Base-by-base conservation (phyloP, 1,140 invertebrate genomes). In the Drosophila teissieri region DNA sequence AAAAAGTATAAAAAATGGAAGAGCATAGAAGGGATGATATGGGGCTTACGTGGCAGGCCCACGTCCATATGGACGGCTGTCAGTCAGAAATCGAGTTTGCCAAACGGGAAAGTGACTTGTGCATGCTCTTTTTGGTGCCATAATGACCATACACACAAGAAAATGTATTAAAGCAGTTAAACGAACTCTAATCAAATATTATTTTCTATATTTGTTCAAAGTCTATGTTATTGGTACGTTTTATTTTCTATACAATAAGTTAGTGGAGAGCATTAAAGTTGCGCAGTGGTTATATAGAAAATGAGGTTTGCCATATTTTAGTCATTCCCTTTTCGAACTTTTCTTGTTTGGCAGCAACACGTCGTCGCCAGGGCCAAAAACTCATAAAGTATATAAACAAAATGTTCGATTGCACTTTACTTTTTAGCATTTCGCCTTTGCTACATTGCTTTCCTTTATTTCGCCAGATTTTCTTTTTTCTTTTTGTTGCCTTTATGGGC, bases 381-480 rank as follows among this genome's bases (percentile, higher is more conserved):
- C 77, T 85, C 82, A 80, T 85, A 80, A 85, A 85, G 73, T 84
- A 80, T 78, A 85, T 86, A 78, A 85, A 88, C 65, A 79, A 86
- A 88, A 86, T 83, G 75, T 88, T 86, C 72, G 72, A 86, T 83
- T 86, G 83, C 83, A 86, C 84, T 86, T 82, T 86, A 86, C 62
- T 79, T 82, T 67, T 75, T 58, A 62, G 62, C 54, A 40, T 56
- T 63, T 67, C 67, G 42, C 54, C 53, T 73, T 64, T 7, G 61
- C 48, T 74, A 22, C 52, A 49, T 61, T 68, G 44, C 45, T 62
- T 36, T 63, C 54, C 37, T 51, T 37, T 8, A 27, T 22, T 37
- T 53, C n/a, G 5, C n/a, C 31, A 19, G n/a, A 22, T 3, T n/a
- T 39, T 40, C 37, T 39, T 15, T 15, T 39, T 24, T 53, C 27